A percentile compares a stretch with the other conserved stretches of the same genome.
Evolutionary conservation across 2,113 vertebrate species (phyloP).

Genomic region (Xiphophorus couchianus): DNA sequence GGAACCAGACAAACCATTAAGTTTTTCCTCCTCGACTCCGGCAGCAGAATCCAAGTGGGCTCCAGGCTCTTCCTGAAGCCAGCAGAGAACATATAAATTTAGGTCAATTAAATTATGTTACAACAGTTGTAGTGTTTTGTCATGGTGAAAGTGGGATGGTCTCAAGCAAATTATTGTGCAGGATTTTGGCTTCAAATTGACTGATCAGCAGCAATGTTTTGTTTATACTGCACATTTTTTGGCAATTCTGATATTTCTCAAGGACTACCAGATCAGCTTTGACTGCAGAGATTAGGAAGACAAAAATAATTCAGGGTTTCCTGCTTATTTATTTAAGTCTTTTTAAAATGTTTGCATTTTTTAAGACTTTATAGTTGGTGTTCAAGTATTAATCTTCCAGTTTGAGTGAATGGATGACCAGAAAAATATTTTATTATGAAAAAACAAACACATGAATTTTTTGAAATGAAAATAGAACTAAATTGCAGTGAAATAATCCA

Average conservation of each 20-base stretch:
- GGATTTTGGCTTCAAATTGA: neutral
- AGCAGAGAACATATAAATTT: neutral
- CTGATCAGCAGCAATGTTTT: neutral
- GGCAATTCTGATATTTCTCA: neutral
- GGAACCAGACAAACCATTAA: constrained; percentile 67
- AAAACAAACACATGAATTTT: neutral
- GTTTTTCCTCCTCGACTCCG: constrained; percentile 65
- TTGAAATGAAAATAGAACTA: neutral
- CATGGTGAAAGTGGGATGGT: neutral
- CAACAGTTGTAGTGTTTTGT: neutral
- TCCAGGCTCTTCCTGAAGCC: constrained; percentile 74
- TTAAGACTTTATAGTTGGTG: too few species aligned
- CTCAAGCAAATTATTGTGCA: neutral
- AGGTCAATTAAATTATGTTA: neutral
- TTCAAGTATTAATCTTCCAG: too few species aligned
- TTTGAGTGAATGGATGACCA: neutral
- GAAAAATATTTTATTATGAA: neutral
- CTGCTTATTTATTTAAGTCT: too few species aligned
- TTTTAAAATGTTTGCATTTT: too few species aligned
- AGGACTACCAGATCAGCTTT: neutral
- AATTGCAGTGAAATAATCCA: neutral
- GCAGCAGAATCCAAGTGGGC: constrained; percentile 59
- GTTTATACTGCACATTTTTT: neutral
- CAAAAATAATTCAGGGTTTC: too few species aligned
- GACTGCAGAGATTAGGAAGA: neutral